phyloP scores from a whole-genome alignment of 2,797 vertebrate genomes.

The Ciconia nigra region DNA sequence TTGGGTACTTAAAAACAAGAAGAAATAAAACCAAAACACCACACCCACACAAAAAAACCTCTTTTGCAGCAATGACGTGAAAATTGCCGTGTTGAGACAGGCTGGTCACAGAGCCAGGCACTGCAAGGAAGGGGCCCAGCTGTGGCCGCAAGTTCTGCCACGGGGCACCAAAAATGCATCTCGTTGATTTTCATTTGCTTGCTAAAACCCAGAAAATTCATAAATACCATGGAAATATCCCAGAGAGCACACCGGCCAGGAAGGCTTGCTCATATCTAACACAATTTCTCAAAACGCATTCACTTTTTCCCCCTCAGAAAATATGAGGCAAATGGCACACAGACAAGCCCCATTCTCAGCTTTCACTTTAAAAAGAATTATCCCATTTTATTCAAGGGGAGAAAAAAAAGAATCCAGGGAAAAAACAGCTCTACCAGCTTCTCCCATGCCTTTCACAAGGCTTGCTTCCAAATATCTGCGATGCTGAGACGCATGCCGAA shows the following conservation, averaged over 20 bases:
- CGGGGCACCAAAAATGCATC: fast-evolving
- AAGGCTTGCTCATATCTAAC: neutral
- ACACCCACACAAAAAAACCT: too few relatives aligned
- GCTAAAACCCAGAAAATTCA: neutral
- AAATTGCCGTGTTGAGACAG: neutral
- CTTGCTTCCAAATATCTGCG: neutral
- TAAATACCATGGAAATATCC: neutral
- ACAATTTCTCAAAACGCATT: neutral
- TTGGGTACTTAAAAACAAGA: neutral
- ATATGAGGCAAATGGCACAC: fast-evolving
- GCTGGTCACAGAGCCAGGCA: neutral
- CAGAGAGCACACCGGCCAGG: neutral
- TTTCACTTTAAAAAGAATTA: neutral
- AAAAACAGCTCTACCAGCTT: neutral
- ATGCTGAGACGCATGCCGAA: fast-evolving
- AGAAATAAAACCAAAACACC: neutral
- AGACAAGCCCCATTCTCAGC: neutral
- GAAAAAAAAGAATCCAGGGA: neutral
- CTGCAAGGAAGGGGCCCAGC: neutral
- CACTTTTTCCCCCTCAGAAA: neutral
- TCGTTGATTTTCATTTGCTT: neutral
- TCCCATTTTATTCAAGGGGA: neutral
- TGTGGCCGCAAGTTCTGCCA: neutral
- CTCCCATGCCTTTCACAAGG: neutral
- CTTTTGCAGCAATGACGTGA: neutral